Percentiles rank a stretch among this genome's conserved stretches.
Conservation (phyloP, 2,113 vertebrate genomes). For the Cavia aperea region DNA sequence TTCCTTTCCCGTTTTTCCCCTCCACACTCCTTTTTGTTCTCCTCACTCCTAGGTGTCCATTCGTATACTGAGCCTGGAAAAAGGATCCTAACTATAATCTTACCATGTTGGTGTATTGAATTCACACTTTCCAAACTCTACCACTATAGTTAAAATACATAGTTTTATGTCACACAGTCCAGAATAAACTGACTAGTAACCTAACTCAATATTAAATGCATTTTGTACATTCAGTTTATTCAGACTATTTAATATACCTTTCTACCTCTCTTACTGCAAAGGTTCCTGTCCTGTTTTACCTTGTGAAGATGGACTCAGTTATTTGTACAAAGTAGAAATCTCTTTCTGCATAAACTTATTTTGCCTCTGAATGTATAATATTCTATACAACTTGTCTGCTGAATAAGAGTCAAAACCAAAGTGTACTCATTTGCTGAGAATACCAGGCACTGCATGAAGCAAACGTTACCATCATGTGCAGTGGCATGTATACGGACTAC, state of each 20-base stretch:
- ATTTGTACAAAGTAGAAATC: not conserved
- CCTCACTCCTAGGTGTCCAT: fast-evolving
- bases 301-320: not conserved
- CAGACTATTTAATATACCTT: not conserved
- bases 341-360: not conserved
- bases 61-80: not conserved
- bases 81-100: too few relatives aligned
- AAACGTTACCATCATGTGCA: not conserved
- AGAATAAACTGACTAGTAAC: not conserved
- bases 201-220: not conserved
- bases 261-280: not conserved
- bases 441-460: fast-evolving
- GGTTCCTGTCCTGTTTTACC: not conserved
- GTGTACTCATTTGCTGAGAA: not conserved
- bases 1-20: not conserved
- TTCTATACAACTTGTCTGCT: not conserved
- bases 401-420: not conserved
- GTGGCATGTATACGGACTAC: not conserved
- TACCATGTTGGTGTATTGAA: not conserved
- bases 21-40: too few relatives aligned
- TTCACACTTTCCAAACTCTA: not conserved
- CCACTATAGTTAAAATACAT: too few relatives aligned
- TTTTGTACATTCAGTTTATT: not conserved
- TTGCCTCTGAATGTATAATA: not conserved
- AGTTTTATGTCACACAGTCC: too few relatives aligned